A percentile compares a stretch with the other conserved stretches of the same genome.
These are phyloP conservation scores for Tachuris rubrigastra DNA, from an alignment of 2,113 vertebrate genomes.

Conservation along the genomic window DNA sequence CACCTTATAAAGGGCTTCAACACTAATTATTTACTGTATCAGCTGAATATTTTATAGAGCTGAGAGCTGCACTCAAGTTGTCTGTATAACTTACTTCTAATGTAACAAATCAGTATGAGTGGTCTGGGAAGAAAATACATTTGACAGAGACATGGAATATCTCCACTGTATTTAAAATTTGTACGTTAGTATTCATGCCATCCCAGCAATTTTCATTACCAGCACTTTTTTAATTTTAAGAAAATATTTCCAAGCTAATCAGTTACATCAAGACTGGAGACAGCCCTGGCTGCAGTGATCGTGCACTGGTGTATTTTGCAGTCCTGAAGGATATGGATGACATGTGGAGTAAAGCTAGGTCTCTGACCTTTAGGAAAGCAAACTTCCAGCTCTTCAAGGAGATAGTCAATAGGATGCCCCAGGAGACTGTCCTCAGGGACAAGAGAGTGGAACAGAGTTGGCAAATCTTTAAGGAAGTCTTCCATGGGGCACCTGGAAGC, in stretches of 20 bases:
- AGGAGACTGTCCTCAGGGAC: too few species aligned
- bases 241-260: neutral
- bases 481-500: neutral
- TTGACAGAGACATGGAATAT: neutral
- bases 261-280: neutral
- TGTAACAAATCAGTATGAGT: neutral
- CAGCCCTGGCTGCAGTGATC: neutral
- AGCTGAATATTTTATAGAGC: neutral
- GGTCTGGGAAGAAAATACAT: neutral
- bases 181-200: neutral
- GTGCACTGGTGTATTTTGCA: neutral
- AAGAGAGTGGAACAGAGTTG: neutral
- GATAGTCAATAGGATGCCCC: neutral
- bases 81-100: neutral
- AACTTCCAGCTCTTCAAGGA: neutral
- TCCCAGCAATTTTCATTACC: neutral
- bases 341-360: fast-evolving
- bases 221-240: neutral
- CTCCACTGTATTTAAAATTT: neutral
- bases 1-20: neutral
- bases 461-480: neutral
- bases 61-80: neutral
- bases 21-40: neutral
- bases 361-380: neutral
- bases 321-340: neutral